Conservation (phyloP, 2,888 invertebrate genomes). For the Andricus curvator region DNA sequence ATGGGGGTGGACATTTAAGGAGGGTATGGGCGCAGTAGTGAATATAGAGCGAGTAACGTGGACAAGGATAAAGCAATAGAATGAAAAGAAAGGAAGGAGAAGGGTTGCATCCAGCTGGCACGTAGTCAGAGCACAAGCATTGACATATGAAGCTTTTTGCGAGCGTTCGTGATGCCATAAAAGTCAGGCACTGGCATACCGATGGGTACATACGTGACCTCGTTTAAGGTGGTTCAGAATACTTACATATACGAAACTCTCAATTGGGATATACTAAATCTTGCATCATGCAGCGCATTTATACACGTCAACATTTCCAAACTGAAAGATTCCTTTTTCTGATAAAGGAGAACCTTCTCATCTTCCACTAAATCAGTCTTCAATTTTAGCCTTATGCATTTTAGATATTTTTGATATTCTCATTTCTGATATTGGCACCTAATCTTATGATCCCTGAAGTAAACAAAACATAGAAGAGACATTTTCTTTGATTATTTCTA, state of each 20-base stretch:
- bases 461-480: too few relatives aligned
- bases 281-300: slow-evolving; percentile 56
- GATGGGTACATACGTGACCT: slow-evolving; percentile 58
- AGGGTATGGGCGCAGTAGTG: neutral
- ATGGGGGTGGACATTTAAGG: neutral
- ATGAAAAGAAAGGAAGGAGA: slow-evolving; percentile 40
- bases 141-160: slow-evolving; percentile 60
- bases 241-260: slow-evolving; percentile 52
- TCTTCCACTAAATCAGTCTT: neutral
- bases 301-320: slow-evolving; percentile 56
- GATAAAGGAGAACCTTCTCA: neutral
- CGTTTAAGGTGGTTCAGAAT: slow-evolving; percentile 55
- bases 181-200: slow-evolving; percentile 60
- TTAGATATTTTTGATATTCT: neutral
- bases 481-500: too few relatives aligned
- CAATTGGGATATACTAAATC: slow-evolving; percentile 57
- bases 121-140: slow-evolving; percentile 53
- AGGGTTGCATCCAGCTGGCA: slow-evolving; percentile 52
- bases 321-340: neutral
- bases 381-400: neutral
- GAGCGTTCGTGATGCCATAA: slow-evolving; percentile 61
- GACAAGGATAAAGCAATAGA: neutral
- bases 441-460: neutral
- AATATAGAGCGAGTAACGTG: neutral
- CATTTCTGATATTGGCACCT: too few relatives aligned